Evolutionary conservation across 2,888 invertebrate genomes (phyloP).

Genomic region (Acleris literana): DNA sequence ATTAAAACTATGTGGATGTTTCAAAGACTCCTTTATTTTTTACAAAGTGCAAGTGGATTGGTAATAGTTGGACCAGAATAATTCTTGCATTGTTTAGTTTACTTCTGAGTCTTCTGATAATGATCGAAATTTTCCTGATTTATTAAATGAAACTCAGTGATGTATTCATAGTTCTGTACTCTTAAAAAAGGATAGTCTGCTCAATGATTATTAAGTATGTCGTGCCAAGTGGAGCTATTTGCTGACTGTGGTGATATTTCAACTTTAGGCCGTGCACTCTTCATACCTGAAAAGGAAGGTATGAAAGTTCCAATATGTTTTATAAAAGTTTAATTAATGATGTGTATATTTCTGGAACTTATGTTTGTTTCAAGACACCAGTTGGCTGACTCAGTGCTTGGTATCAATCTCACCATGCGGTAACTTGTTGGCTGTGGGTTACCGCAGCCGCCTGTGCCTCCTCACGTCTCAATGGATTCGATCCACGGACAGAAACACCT

Average conservation of each 20-base stretch:
- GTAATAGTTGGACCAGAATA: not conserved
- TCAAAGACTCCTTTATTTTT: too few species aligned
- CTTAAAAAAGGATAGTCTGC: not conserved
- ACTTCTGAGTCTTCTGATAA: not conserved
- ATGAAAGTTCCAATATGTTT: slow-evolving; percentile 5
- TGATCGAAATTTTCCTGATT: not conserved
- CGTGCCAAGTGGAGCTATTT: slow-evolving; percentile 85
- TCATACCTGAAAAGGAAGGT: slow-evolving; percentile 79
- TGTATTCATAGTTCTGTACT: not conserved
- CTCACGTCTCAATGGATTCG: slow-evolving; percentile 78
- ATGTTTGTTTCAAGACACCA: slow-evolving; percentile 60
- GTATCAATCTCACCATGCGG: slow-evolving; percentile 76
- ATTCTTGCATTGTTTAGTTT: slow-evolving; percentile 2
- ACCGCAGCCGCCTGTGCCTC: slow-evolving; percentile 68
- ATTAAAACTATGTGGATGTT: too few species aligned
- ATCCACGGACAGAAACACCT: slow-evolving; percentile 69
- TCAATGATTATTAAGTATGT: slow-evolving; percentile 52
- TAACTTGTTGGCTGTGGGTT: slow-evolving; percentile 69
- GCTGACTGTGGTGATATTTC: slow-evolving; percentile 85
- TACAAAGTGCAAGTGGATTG: not conserved
- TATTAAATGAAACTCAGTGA: not conserved
- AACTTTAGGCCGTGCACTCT: slow-evolving; percentile 83
- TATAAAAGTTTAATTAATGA: not conserved
- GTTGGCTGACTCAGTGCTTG: slow-evolving; percentile 73
- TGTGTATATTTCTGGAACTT: slow-evolving; percentile 4